A percentile compares a stretch with the other conserved stretches of the same genome.
Evolutionary conservation across 2,888 invertebrate species (phyloP).

Genomic region (Ethmia dodecea): DNA sequence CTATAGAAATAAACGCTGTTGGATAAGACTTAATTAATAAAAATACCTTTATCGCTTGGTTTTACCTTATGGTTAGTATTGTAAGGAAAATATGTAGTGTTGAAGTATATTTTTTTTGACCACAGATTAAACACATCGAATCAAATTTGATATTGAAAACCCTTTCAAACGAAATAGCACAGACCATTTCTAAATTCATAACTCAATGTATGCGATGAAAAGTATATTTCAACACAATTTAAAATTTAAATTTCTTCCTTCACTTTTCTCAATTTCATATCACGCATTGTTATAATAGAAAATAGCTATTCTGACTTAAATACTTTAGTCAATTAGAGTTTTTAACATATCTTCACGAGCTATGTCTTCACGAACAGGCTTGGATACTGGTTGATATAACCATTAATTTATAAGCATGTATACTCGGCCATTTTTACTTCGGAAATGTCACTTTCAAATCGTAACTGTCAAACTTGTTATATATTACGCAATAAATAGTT

Average conservation of each 20-base stretch:
- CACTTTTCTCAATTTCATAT: conserved; percentile 64
- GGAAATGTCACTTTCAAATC: background rate
- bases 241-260: conserved; percentile 40
- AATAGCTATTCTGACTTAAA: conserved; percentile 37
- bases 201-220: conserved; percentile 18
- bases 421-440: background rate
- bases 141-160: background rate
- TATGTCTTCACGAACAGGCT: too few relatives aligned
- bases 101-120: conserved; percentile 39
- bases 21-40: conserved; percentile 33
- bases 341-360: conserved; percentile 40
- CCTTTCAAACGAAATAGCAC: background rate
- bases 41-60: conserved; percentile 47
- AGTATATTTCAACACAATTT: conserved; percentile 49
- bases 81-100: conserved; percentile 57
- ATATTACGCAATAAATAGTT: background rate
- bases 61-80: conserved; percentile 41
- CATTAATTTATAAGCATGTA: too few relatives aligned
- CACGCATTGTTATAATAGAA: conserved; percentile 46
- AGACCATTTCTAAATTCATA: background rate
- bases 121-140: background rate
- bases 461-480: background rate
- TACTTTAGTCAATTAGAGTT: conserved; percentile 54
- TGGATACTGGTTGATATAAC: too few relatives aligned
- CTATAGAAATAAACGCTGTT: conserved; percentile 37